These are phyloP conservation scores for Leptopilina clavipes DNA, from an alignment of 1,140 invertebrate genomes.

Conservation along the genomic window DNA sequence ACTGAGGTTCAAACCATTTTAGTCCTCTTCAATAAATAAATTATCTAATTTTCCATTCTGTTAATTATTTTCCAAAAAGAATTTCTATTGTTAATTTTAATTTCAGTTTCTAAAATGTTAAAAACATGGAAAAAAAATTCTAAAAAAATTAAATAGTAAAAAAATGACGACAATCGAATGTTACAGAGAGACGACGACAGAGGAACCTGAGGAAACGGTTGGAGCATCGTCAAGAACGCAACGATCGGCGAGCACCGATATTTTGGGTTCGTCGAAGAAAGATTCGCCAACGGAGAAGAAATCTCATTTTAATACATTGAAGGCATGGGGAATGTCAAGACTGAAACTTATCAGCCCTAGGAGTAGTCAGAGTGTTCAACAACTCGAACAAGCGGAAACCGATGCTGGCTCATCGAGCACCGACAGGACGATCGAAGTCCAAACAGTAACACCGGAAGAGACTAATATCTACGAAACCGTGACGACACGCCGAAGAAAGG, in stretches of 20 bases:
- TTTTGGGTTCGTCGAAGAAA: conserved; percentile 71
- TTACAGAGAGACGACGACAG: conserved; percentile 77
- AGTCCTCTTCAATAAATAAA: not conserved
- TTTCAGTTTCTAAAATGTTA: too few relatives aligned
- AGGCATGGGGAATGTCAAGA: conserved; percentile 87
- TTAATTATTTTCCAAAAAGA: too few relatives aligned
- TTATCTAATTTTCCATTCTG: too few relatives aligned
- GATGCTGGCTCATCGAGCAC: conserved; percentile 63
- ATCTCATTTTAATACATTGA: conserved; percentile 86
- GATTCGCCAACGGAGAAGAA: conserved; percentile 80
- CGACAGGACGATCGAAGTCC: conserved; percentile 64
- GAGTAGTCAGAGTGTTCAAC: conserved; percentile 58
- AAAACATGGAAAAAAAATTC: too few relatives aligned
- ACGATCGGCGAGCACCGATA: conserved; percentile 79
- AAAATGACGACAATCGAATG: conserved; percentile 11
- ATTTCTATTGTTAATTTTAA: too few relatives aligned
- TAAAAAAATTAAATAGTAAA: too few relatives aligned
- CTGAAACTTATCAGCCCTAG: conserved; percentile 83
- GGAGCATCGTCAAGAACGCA: conserved; percentile 77
- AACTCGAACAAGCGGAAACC: conserved; percentile 59
- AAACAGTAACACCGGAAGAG: conserved; percentile 74
- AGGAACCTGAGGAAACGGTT: conserved; percentile 75
- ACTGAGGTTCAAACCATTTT: not conserved
- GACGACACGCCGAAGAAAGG: conserved; percentile 76
- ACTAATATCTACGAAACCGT: conserved; percentile 80